Evolutionary conservation across 2,888 invertebrate genomes (phyloP).

Genomic region (Amphipyra berbera): DNA sequence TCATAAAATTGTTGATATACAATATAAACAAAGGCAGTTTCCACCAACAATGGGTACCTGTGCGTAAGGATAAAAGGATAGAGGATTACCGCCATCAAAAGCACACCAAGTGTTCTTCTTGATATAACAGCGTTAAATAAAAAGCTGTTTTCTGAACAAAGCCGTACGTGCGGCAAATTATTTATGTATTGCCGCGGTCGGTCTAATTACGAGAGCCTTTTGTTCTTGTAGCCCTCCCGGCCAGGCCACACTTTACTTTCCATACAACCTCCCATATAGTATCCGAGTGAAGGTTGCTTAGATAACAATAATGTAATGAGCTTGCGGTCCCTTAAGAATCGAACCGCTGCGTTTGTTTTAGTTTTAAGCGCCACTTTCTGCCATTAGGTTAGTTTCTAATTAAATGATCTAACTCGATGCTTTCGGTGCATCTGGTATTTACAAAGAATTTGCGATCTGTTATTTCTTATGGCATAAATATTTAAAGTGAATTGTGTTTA

Average conservation of each 20-base stretch:
- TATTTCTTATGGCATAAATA: too few relatives aligned
- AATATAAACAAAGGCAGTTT: slow-evolving; percentile 64
- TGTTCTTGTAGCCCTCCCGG: slow-evolving; percentile 80
- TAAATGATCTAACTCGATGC: slow-evolving; percentile 7
- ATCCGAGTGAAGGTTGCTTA: slow-evolving; percentile 65
- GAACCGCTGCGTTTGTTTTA: slow-evolving; percentile 70
- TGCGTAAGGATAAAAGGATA: slow-evolving; percentile 75
- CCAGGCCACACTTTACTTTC: slow-evolving; percentile 73
- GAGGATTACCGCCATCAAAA: slow-evolving; percentile 81
- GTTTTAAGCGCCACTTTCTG: slow-evolving; percentile 48
- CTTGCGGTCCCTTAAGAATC: slow-evolving; percentile 70
- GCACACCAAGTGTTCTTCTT: slow-evolving; percentile 83
- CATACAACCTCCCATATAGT: slow-evolving; percentile 68
- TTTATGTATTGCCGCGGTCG: slow-evolving; percentile 88
- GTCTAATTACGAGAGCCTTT: slow-evolving; percentile 88
- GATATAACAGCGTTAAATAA: slow-evolving; percentile 87
- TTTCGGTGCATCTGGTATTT: background rate
- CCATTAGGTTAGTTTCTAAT: slow-evolving; percentile 33
- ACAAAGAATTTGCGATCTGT: background rate
- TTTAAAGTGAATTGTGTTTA: too few relatives aligned
- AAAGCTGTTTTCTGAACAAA: slow-evolving; percentile 86
- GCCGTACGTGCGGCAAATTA: slow-evolving; percentile 89
- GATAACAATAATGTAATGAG: slow-evolving; percentile 83
- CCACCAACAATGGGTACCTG: slow-evolving; percentile 61
- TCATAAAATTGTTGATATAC: slow-evolving; percentile 60